Evolutionary conservation across 2,113 vertebrate genomes (phyloP).

Genomic region (Alexandromys fortis): DNA sequence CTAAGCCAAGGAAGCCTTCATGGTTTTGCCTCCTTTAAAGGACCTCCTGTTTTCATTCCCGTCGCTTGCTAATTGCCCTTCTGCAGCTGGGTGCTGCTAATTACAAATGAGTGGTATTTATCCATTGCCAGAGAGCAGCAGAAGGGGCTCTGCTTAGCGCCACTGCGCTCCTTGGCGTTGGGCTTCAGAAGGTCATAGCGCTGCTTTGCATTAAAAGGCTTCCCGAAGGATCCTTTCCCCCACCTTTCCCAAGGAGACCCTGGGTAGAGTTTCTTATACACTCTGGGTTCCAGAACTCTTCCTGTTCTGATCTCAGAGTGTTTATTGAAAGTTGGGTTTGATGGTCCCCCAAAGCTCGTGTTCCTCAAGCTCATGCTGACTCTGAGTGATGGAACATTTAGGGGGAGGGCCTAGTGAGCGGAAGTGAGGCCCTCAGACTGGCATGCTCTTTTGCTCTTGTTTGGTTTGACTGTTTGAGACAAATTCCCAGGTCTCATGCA

Average conservation of each 20-base stretch:
- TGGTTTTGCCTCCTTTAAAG: conserved; percentile 28
- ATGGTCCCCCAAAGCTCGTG: neutral
- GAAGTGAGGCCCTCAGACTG: too few relatives aligned
- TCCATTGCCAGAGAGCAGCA: conserved; percentile 73
- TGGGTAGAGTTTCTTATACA: neutral
- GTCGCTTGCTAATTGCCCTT: conserved; percentile 70
- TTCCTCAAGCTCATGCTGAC: neutral
- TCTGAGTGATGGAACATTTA: neutral
- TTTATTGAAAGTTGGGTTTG: neutral
- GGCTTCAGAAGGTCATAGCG: conserved; percentile 72
- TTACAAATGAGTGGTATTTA: conserved; percentile 73
- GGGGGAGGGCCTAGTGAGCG: too few relatives aligned
- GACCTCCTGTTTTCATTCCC: conserved; percentile 46
- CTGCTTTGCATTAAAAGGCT: conserved; percentile 59
- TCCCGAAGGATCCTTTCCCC: neutral
- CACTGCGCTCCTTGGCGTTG: conserved; percentile 69
- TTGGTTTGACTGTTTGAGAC: neutral
- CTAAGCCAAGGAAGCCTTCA: neutral
- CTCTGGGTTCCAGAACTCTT: neutral
- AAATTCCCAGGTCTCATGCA: neutral
- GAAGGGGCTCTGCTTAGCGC: conserved; percentile 71
- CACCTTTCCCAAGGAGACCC: conserved; percentile 1
- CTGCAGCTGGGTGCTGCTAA: conserved; percentile 71
- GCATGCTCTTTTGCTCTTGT: neutral
- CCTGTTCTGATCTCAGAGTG: neutral